Evolutionary conservation across 2,797 vertebrate species (phyloP).

Genomic region (Austrolebias charrua): DNA sequence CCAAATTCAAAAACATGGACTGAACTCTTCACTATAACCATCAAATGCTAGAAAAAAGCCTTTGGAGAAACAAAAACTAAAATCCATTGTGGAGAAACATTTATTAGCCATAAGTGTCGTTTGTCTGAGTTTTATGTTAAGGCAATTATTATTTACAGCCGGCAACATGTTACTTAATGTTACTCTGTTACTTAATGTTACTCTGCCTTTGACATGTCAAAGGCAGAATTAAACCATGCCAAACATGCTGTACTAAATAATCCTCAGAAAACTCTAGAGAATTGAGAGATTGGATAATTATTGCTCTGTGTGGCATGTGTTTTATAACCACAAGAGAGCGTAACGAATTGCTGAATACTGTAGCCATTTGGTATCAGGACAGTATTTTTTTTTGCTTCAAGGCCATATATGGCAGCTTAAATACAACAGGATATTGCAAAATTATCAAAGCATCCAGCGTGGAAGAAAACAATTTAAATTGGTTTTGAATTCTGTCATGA

Average conservation of each 20-base stretch:
- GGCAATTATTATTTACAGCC: too few relatives aligned
- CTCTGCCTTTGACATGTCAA: too few relatives aligned
- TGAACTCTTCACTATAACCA: too few relatives aligned
- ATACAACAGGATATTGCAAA: conserved; percentile 15
- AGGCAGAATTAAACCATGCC: neutral
- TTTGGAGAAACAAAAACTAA: too few relatives aligned
- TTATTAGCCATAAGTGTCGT: too few relatives aligned
- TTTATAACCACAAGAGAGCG: conserved; percentile 10
- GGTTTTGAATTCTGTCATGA: conserved; percentile 1
- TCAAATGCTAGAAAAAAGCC: too few relatives aligned
- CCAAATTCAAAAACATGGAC: too few relatives aligned
- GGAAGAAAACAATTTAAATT: conserved; percentile 15
- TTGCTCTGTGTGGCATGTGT: conserved; percentile 11
- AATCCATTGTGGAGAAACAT: too few relatives aligned
- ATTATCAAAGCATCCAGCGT: conserved; percentile 9
- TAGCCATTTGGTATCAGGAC: conserved; percentile 22
- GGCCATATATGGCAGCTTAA: conserved; percentile 29
- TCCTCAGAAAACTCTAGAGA: conserved; percentile 15
- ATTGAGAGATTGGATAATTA: conserved; percentile 8
- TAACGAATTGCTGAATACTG: conserved; percentile 14
- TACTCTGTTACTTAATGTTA: too few relatives aligned
- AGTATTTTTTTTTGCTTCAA: conserved; percentile 7
- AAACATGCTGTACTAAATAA: neutral
- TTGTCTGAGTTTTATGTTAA: too few relatives aligned
- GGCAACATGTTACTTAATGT: neutral